Percentiles rank a stretch among this genome's conserved stretches.
phyloP scores from a whole-genome alignment of 2,797 vertebrate species.

The Megaceryle alcyon region DNA sequence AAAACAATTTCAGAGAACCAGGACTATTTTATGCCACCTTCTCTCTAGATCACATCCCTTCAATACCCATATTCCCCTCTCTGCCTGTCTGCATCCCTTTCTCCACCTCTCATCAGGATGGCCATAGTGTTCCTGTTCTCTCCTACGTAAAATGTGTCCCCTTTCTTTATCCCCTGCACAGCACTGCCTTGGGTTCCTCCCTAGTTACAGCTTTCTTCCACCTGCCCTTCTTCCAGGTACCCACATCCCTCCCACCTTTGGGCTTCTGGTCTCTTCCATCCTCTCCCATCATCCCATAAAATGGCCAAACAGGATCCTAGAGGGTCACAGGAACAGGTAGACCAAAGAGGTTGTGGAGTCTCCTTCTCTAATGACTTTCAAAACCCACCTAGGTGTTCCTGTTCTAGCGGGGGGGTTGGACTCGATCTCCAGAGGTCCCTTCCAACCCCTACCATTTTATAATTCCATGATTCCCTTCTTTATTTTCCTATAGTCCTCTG shows the following conservation, averaged over 20 bases:
- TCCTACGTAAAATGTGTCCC: too few relatives aligned
- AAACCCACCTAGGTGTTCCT: too few relatives aligned
- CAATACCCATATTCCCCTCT: neutral
- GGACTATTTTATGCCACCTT: neutral
- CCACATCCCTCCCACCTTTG: neutral
- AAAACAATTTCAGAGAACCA: neutral
- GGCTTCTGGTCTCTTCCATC: neutral
- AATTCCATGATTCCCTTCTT: neutral
- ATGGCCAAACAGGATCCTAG: neutral
- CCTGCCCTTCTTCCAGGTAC: neutral
- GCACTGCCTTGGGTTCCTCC: neutral
- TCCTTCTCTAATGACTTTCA: too few relatives aligned
- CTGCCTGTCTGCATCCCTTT: neutral
- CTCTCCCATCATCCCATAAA: neutral
- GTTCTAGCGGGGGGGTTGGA: too few relatives aligned
- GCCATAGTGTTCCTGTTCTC: neutral
- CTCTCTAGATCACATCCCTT: neutral
- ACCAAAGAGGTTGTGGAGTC: too few relatives aligned
- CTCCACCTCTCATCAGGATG: neutral
- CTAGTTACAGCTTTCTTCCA: neutral
- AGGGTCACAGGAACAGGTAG: neutral
- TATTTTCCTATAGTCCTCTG: neutral
- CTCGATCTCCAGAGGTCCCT: too few relatives aligned
- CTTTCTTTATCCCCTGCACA: neutral
- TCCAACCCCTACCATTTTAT: too few relatives aligned